Evolutionary conservation across 2,888 invertebrate species (phyloP).

Genomic region (Plagiodera versicolora): DNA sequence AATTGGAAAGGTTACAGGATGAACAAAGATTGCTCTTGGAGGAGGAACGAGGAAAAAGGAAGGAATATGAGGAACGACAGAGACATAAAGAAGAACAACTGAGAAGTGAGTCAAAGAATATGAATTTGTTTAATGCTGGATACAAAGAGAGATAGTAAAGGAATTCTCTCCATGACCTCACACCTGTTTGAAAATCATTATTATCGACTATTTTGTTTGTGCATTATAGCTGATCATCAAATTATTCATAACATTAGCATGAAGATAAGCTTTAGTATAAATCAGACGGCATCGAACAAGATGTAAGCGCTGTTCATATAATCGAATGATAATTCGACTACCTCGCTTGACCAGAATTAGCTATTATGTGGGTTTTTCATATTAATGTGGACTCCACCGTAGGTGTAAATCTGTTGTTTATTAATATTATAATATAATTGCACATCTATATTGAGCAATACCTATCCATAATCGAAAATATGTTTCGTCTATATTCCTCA

Average conservation of each 20-base stretch:
- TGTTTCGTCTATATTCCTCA: too few relatives aligned
- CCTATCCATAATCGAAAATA: too few relatives aligned
- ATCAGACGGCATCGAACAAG: neutral
- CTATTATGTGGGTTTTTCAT: neutral
- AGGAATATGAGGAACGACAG: constrained; percentile 73
- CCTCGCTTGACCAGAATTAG: neutral
- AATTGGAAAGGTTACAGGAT: constrained; percentile 76
- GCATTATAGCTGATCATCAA: too few relatives aligned
- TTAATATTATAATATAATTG: too few relatives aligned
- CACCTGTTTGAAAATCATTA: too few relatives aligned
- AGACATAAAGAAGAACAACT: constrained; percentile 70
- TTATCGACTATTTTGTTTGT: too few relatives aligned
- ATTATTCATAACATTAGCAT: too few relatives aligned
- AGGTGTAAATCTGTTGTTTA: neutral
- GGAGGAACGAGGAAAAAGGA: constrained; percentile 73
- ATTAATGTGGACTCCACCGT: neutral
- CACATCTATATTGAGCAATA: too few relatives aligned
- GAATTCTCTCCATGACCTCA: neutral
- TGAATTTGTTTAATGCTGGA: neutral
- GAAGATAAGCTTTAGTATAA: too few relatives aligned
- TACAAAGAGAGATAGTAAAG: too few relatives aligned
- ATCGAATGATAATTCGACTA: neutral
- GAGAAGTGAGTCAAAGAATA: constrained; percentile 58
- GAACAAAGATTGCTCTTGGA: constrained; percentile 74
- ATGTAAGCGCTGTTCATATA: neutral